A percentile compares a stretch with the other conserved stretches of the same genome.
phyloP scores from a whole-genome alignment of 2,797 vertebrate genomes.

The Danio albolineatus region DNA sequence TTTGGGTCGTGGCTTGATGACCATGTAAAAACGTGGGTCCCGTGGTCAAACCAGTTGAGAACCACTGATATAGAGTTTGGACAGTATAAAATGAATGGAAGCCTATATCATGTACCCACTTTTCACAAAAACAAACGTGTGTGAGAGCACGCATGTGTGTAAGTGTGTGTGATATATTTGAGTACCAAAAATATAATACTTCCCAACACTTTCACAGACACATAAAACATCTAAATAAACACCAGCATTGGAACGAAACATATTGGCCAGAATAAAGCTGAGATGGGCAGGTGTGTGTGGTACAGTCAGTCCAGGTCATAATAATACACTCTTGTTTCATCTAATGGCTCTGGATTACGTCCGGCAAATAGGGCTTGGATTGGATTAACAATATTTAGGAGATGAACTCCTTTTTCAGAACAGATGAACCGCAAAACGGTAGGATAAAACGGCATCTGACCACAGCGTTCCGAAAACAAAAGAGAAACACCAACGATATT shows the following conservation, averaged over 20 bases:
- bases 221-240: background rate
- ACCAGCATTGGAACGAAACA: background rate
- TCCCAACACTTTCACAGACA: background rate
- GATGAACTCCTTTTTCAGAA: conserved; percentile 44
- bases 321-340: conserved; percentile 61
- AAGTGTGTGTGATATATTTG: too few relatives aligned
- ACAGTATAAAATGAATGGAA: too few relatives aligned
- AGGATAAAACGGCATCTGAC: conserved; percentile 43
- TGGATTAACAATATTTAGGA: conserved; percentile 68
- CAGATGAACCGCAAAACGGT: conserved; percentile 29
- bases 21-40: too few relatives aligned
- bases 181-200: background rate
- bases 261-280: background rate
- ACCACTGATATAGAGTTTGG: too few relatives aligned
- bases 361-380: conserved; percentile 63
- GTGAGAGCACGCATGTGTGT: too few relatives aligned
- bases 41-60: too few relatives aligned
- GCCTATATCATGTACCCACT: too few relatives aligned
- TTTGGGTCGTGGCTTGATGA: too few relatives aligned
- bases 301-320: conserved; percentile 57
- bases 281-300: conserved; percentile 47
- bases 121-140: too few relatives aligned
- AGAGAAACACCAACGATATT: background rate
- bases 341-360: conserved; percentile 70
- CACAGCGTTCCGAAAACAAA: background rate